Percentiles rank a stretch among this genome's conserved stretches.
Conservation (phyloP, 2,888 invertebrate genomes). For the Caenorhabditis drosophilae region DNA sequence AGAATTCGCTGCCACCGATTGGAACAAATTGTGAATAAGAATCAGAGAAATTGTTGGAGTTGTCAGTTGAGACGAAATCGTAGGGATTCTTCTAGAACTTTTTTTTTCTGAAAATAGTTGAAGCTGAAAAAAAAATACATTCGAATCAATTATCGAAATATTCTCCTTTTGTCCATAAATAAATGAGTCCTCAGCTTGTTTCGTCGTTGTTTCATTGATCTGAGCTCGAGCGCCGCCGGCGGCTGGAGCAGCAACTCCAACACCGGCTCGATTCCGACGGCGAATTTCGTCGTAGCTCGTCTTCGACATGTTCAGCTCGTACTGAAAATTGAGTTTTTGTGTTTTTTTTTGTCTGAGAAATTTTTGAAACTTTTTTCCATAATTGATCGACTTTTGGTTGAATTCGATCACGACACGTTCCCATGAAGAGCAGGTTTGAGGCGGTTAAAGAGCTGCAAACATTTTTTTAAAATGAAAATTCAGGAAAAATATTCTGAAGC, state of each 20-base stretch:
- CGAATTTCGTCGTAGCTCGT: constrained; percentile 42
- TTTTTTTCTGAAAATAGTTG: background rate
- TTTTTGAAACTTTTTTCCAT: constrained; percentile 52
- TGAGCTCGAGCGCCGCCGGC: too few species aligned
- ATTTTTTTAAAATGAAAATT: background rate
- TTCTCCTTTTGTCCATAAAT: too few species aligned
- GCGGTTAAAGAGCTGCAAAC: constrained; percentile 45
- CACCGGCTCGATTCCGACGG: constrained; percentile 35
- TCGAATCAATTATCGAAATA: too few species aligned
- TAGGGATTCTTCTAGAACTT: background rate
- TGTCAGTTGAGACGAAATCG: background rate
- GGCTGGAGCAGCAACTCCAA: too few species aligned
- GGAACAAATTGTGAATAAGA: background rate
- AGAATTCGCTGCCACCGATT: background rate
- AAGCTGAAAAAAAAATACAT: too few species aligned
- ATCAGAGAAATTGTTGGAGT: background rate
- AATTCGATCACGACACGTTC: constrained; percentile 55
- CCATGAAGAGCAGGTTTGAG: constrained; percentile 55
- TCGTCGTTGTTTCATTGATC: too few species aligned
- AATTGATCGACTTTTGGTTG: constrained; percentile 48
- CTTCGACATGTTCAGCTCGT: constrained; percentile 16
- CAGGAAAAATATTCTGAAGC: too few species aligned
- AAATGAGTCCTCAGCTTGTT: too few species aligned
- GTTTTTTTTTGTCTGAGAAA: too few species aligned
- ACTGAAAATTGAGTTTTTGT: too few species aligned